Percentiles rank a stretch among this genome's conserved stretches.
These are phyloP conservation scores for Lepidurus arcticus DNA, from an alignment of 1,140 invertebrate genomes.

Conservation along the genomic window DNA sequence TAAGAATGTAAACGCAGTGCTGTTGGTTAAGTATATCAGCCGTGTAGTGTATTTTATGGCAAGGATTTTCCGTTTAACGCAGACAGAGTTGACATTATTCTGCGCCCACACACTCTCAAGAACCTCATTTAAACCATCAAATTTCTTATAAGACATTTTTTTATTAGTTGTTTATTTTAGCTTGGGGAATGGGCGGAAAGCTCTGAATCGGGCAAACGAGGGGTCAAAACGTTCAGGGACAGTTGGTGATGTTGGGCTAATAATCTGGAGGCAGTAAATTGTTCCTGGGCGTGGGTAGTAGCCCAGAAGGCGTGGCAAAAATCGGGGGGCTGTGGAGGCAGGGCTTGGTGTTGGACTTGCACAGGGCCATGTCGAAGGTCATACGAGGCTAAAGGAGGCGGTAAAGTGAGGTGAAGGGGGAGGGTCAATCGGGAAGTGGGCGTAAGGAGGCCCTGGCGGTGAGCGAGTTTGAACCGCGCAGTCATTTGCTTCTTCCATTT, in stretches of 20 bases:
- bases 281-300: neutral
- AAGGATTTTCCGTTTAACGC: neutral
- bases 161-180: neutral
- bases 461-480: constrained; percentile 76
- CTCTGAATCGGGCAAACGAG: neutral
- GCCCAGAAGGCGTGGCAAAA: constrained; percentile 13
- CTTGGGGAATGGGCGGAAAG: neutral
- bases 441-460: constrained; percentile 70
- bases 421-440: constrained; percentile 56
- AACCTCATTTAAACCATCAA: neutral
- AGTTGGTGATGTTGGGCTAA: neutral
- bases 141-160: neutral
- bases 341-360: neutral
- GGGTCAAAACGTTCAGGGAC: neutral
- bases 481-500: constrained; percentile 96
- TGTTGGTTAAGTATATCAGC: neutral
- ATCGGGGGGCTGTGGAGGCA: neutral
- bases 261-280: neutral
- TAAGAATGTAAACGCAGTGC: neutral
- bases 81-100: neutral
- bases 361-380: constrained; percentile 14
- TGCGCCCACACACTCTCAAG: neutral
- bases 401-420: constrained; percentile 10
- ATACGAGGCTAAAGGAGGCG: constrained; percentile 10
- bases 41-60: neutral